These are phyloP conservation scores for Propithecus coquereli DNA, from an alignment of 2,113 vertebrate species.

Conservation along the genomic window DNA sequence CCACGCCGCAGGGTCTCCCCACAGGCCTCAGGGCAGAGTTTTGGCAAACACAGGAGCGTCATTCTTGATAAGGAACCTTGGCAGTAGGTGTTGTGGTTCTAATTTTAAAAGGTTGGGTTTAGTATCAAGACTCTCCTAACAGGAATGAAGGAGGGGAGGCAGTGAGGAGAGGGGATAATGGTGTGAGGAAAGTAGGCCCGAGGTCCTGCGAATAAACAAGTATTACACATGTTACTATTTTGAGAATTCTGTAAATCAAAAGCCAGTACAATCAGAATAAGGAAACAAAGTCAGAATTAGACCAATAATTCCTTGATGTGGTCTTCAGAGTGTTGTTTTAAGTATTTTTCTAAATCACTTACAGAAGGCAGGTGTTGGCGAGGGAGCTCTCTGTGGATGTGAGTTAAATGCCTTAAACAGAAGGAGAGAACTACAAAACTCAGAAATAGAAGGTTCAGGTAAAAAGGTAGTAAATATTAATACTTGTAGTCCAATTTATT, in stretches of 20 bases:
- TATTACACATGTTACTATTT: background rate
- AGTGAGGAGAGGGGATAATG: background rate
- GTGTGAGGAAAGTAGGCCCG: background rate
- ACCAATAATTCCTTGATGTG: background rate
- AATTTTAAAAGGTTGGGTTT: background rate
- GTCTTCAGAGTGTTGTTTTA: background rate
- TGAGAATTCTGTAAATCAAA: background rate
- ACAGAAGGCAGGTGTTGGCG: background rate
- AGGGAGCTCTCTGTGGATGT: background rate
- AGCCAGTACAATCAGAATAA: background rate
- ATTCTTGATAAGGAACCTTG: background rate
- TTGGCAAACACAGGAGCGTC: background rate
- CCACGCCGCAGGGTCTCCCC: rapidly evolving
- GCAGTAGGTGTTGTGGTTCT: background rate
- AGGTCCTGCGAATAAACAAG: background rate
- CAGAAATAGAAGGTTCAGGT: background rate
- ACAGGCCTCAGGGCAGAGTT: background rate
- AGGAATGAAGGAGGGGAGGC: background rate
- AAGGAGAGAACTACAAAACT: background rate
- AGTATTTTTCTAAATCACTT: background rate
- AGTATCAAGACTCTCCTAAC: background rate
- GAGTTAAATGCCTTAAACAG: background rate
- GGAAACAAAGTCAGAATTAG: background rate
- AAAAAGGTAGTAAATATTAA: background rate
- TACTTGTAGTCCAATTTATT: background rate